Evolutionary conservation across 2,113 vertebrate genomes (phyloP).

Genomic region (Hirundichthys speculiger): DNA sequence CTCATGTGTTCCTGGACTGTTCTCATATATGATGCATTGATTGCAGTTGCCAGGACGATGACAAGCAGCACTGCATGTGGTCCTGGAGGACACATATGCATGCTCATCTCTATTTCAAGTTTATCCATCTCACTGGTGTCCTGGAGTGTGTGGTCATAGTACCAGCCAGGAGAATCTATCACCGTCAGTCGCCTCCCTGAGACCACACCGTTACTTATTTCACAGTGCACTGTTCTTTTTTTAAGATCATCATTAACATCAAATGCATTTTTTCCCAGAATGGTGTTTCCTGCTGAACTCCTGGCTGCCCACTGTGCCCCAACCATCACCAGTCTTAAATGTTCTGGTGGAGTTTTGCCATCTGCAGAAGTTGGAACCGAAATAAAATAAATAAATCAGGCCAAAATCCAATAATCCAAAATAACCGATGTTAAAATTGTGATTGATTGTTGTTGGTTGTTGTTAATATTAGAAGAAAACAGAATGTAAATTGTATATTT

Average conservation of each 20-base stretch:
- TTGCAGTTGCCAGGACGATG: fast-evolving
- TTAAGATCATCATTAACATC: neutral
- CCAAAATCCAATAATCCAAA: neutral
- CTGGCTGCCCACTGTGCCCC: neutral
- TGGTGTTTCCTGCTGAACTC: neutral
- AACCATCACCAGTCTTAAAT: constrained; percentile 17
- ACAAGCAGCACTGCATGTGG: constrained; percentile 20
- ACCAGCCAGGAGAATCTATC: constrained; percentile 28
- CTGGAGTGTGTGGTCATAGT: constrained; percentile 8
- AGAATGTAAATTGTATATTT: no score
- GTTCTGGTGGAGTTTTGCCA: neutral
- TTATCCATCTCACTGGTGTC: constrained; percentile 30
- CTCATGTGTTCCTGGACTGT: constrained; percentile 20
- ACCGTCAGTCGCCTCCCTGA: constrained; percentile 8
- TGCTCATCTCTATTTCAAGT: constrained; percentile 20
- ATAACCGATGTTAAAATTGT: no score
- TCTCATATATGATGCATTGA: fast-evolving
- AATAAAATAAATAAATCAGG: neutral
- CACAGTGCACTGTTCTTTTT: constrained; percentile 1
- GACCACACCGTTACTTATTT: neutral
- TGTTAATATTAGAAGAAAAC: no score
- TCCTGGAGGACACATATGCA: constrained; percentile 24
- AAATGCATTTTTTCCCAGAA: constrained; percentile 17
- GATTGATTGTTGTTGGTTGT: no score
- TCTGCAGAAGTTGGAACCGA: fast-evolving